phyloP scores from a whole-genome alignment of 2,113 vertebrate species.

The Alectura lathami region DNA sequence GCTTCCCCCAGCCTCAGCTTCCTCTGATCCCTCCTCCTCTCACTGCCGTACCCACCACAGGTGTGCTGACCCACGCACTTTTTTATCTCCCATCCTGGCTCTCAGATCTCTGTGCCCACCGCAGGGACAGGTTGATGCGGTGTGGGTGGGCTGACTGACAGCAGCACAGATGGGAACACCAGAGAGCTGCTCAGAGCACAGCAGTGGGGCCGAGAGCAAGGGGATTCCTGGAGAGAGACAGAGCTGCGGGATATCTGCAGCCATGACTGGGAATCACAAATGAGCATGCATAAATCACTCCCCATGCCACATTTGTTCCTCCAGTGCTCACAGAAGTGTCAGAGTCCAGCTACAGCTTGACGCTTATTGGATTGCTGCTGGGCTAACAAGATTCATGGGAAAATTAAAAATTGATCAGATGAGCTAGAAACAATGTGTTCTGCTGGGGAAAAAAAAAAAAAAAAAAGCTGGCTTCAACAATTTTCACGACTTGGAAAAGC shows the following conservation, averaged over 20 bases:
- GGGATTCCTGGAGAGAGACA: conserved; percentile 24
- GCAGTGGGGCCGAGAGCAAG: not conserved
- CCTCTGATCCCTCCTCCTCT: not conserved
- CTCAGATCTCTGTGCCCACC: rapidly evolving
- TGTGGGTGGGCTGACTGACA: not conserved
- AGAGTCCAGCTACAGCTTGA: conserved; percentile 3
- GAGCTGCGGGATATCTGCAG: conserved; percentile 1
- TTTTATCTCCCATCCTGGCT: not conserved
- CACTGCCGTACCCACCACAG: not conserved
- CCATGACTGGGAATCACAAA: conserved; percentile 35
- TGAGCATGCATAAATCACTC: conserved; percentile 35
- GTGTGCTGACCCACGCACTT: not conserved
- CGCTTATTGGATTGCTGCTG: conserved; percentile 45
- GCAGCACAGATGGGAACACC: not conserved
- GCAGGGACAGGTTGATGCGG: not conserved
- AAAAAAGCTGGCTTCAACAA: not conserved
- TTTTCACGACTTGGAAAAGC: conserved; percentile 15
- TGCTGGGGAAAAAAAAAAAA: not conserved
- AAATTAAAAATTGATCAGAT: conserved; percentile 58
- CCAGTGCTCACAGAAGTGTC: not conserved
- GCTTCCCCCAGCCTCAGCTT: not conserved
- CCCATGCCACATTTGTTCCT: not conserved
- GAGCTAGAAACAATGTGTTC: conserved; percentile 52
- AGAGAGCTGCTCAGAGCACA: not conserved
- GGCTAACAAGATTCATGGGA: conserved; percentile 44